Conservation (phyloP, 2,113 vertebrate genomes). For the Rhizomys pruinosus region DNA sequence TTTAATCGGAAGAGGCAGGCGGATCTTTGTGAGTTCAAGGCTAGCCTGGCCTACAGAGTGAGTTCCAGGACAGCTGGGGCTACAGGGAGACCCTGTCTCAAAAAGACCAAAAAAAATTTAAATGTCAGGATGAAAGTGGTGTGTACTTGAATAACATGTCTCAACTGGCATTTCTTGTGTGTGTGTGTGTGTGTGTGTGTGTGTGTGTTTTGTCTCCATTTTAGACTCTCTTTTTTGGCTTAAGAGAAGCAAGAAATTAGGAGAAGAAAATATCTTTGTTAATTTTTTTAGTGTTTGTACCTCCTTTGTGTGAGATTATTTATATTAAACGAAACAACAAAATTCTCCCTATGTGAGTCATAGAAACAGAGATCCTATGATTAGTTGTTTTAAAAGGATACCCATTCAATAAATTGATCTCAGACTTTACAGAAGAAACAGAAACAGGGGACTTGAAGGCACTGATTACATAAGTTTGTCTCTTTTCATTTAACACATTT, state of each 20-base stretch:
- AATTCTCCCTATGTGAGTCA: neutral
- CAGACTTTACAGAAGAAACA: neutral
- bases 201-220: constrained; percentile 1
- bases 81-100: too few species aligned
- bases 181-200: neutral
- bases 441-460: neutral
- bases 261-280: constrained; percentile 18
- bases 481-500: constrained; percentile 17
- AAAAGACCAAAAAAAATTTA: too few species aligned
- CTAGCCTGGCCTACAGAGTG: too few species aligned
- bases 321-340: neutral
- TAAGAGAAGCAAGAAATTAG: neutral
- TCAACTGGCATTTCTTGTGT: constrained; percentile 14
- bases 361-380: neutral
- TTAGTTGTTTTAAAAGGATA: too few species aligned
- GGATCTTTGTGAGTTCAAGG: too few species aligned
- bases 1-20: too few species aligned
- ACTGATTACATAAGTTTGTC: constrained; percentile 2
- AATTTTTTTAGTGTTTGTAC: neutral
- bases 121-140: constrained; percentile 19
- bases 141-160: neutral
- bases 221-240: constrained; percentile 36
- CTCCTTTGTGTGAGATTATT: neutral
- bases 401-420: neutral
- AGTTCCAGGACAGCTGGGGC: too few species aligned